Base-by-base conservation (phyloP, 1,140 invertebrate species). In the Drosophila mojavensis region DNA sequence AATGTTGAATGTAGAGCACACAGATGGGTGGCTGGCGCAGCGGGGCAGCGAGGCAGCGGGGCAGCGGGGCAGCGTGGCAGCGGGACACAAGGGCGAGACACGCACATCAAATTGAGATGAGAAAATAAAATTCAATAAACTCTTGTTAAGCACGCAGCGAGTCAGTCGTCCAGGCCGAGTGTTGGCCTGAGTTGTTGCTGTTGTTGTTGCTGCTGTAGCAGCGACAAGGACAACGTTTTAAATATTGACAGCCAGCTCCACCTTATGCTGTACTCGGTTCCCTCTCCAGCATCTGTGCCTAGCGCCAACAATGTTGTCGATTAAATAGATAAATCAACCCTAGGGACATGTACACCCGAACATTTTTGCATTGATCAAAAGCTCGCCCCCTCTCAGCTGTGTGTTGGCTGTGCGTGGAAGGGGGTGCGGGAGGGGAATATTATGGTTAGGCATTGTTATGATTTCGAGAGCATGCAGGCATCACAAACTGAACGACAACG, bases 311-410 rank as follows among this genome's bases (percentile, higher is more conserved):
- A 64, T 68, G 66, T 69, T 78, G 67, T 72, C 64, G 80, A 88
- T 86, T 89, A 89, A 89, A 89, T 89, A 89, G 84, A 89, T 89
- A 89, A 89, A 89, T 89, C 84, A 89, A 89, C 84, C 85, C 84
- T 82, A 84, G 84, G 79, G 85, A 88, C 84, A 88, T 88, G 84
- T 81, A 81, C 78, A 89, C 48, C 72, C 45, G 26, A 83, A 64
- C 60, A 68, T 81, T 89, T 88, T 89, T 89, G 80, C 80, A 89
- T 89, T 89, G 80, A 89, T 89, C 84, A 89, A 89, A 89, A 71
- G 73, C 56, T 47, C 69, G 33, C 39, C 43, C 9, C 33, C 17
- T 17, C 17, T 17, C 17, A 17, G 17, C 17, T 24, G 20, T 24
- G 20, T 24, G 20, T 17, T 17, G 1, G 17, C 1, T 17, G 17